Base-by-base conservation (phyloP, 2,113 vertebrate genomes). In the Vimba vimba region DNA sequence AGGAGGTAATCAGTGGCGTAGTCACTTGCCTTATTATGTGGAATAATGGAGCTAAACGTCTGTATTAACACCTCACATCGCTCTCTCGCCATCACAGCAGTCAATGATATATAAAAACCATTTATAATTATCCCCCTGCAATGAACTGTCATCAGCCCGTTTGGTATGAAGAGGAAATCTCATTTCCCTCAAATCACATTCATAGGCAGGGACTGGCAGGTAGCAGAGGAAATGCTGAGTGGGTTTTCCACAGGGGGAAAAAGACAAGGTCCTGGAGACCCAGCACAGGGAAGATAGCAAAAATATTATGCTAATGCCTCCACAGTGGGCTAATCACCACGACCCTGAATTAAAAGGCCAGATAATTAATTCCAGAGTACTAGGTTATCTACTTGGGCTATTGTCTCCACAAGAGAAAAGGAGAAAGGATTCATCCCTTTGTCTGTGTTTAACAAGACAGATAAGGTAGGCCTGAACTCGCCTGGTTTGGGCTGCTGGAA, bases 291-390 rank as follows among this genome's bases (percentile, higher is more conserved):
- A 89, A 94, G 94, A 94, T 94, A 95, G 94, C 91, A 88, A 90
- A 95, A 94, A 95, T 95, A 95, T 96, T 96, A 96, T 96, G 94
- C 94, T 95, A 96, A 96, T 95, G 91, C 79, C 94, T 94, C 93
- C 94, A 93, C 94, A 92, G 92, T 92, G 90, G 93, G 93, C 93
- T 95, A 95, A 95, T 95, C 94, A 95, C 93, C 33, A 74, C 89
- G 91, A 92, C 91, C 91, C 91, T 89, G 93, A 94, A 95, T 95
- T 95, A 95, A 94, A 95, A 93, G 94, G 92, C 87, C 89, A 92
- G 93, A 94, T 95, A 95, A 96, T 96, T 95, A 95, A 96, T 95
- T 96, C 93, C 91, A 86, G 92, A 94, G 93, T 93, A 93, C 91
- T 86, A 91, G 94, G 94, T 95, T 95, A 95, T 95, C 93, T 91